phyloP scores from a whole-genome alignment of 2,113 vertebrate species.

The Ceyx melanurus region DNA sequence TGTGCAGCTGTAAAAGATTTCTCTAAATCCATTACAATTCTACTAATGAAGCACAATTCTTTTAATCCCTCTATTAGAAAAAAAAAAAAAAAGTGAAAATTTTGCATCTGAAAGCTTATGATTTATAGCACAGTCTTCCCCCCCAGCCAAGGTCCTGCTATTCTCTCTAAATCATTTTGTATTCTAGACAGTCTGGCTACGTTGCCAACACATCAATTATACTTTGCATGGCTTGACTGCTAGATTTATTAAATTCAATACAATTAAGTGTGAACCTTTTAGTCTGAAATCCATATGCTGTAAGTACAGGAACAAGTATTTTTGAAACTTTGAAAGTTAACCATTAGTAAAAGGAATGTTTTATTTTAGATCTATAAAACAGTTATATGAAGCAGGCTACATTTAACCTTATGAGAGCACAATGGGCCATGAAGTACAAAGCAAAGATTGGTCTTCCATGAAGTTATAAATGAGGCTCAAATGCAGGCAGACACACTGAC shows the following conservation, averaged over 20 bases:
- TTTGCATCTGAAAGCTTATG: not conserved
- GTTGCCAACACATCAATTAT: not conserved
- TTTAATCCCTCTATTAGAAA: not conserved
- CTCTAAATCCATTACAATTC: not conserved
- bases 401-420: conserved; percentile 27
- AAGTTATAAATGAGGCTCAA: conserved; percentile 19
- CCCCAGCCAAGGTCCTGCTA: not conserved
- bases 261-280: conserved; percentile 1
- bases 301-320: not conserved
- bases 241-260: conserved; percentile 14
- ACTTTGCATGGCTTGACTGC: not conserved
- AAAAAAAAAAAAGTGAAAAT: not conserved
- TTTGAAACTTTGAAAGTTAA: not conserved
- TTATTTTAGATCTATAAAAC: not conserved
- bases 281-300: not conserved
- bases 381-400: not conserved
- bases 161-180: not conserved
- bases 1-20: not conserved
- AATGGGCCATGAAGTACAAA: conserved; percentile 58
- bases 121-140: not conserved
- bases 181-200: conserved; percentile 13
- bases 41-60: not conserved
- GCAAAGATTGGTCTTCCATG: conserved; percentile 23
- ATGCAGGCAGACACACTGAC: conserved; percentile 45
- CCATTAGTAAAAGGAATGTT: not conserved